Conservation (phyloP, 2,888 invertebrate genomes). For the Tinea trinotella region DNA sequence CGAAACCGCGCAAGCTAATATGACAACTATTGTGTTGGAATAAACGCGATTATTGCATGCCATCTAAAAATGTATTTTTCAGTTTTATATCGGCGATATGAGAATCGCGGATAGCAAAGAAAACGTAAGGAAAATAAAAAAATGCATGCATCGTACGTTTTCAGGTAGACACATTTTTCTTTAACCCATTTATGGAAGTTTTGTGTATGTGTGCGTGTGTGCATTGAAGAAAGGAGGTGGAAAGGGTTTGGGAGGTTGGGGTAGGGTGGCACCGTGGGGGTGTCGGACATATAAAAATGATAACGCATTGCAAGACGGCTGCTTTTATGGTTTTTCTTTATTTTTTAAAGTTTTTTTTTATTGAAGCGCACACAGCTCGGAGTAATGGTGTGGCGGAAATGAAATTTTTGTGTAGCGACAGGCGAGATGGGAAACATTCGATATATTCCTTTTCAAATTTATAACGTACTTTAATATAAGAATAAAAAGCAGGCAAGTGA, state of each 20-base stretch:
- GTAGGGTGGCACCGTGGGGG: conserved; percentile 17
- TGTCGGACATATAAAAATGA: conserved; percentile 65
- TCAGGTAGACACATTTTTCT: conserved; percentile 73
- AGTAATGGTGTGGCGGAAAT: conserved; percentile 29
- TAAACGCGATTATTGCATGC: conserved; percentile 36
- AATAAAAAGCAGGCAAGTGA: too few species aligned
- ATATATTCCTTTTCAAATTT: background rate
- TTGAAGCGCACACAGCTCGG: conserved; percentile 33
- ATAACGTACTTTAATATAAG: background rate
- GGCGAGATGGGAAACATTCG: background rate
- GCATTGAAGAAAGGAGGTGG: conserved; percentile 40
- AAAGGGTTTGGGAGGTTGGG: conserved; percentile 45
- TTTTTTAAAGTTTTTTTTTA: conserved; percentile 66
- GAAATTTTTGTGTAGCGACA: conserved; percentile 26
- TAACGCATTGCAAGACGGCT: conserved; percentile 72
- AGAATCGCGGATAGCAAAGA: conserved; percentile 71
- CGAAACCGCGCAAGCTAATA: conserved; percentile 28
- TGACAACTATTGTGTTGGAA: conserved; percentile 24
- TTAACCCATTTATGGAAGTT: conserved; percentile 67
- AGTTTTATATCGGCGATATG: conserved; percentile 73
- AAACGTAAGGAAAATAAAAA: conserved; percentile 68
- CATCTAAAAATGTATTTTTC: conserved; percentile 60
- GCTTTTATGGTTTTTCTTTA: conserved; percentile 71
- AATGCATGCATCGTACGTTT: conserved; percentile 68
- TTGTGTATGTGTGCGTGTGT: conserved; percentile 47